Percentiles rank a stretch among this genome's conserved stretches.
Evolutionary conservation across 2,797 vertebrate species (phyloP).

Genomic region (Martes flavigula): DNA sequence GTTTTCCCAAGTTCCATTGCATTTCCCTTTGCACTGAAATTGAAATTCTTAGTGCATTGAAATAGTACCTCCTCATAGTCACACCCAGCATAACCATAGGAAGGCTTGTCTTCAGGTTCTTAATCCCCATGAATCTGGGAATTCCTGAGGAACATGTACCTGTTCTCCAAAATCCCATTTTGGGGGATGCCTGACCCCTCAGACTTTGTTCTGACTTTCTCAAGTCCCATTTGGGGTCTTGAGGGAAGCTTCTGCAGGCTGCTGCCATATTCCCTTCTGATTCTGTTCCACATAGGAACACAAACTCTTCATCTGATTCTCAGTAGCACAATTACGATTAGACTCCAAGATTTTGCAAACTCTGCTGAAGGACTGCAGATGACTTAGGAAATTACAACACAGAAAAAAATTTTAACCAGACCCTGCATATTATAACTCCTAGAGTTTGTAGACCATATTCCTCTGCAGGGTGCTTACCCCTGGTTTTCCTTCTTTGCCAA

Average conservation of each 20-base stretch:
- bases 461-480: neutral
- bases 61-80: neutral
- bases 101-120: neutral
- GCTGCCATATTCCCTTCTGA: neutral
- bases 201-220: neutral
- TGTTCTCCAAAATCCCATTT: neutral
- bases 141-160: neutral
- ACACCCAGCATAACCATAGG: neutral
- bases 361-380: neutral
- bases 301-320: neutral
- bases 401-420: neutral
- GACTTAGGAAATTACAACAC: neutral
- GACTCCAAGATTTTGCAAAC: neutral
- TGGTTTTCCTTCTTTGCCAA: neutral
- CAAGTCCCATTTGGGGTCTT: neutral
- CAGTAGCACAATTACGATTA: neutral
- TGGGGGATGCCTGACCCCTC: neutral
- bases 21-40: neutral
- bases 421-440: neutral
- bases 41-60: neutral
- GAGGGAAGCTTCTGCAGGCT: neutral
- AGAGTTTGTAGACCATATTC: neutral
- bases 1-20: neutral
- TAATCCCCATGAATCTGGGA: neutral
- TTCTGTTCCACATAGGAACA: neutral